Evolutionary conservation across 2,113 vertebrate species (phyloP).

Genomic region (Cyphomyrus discorhynchus): DNA sequence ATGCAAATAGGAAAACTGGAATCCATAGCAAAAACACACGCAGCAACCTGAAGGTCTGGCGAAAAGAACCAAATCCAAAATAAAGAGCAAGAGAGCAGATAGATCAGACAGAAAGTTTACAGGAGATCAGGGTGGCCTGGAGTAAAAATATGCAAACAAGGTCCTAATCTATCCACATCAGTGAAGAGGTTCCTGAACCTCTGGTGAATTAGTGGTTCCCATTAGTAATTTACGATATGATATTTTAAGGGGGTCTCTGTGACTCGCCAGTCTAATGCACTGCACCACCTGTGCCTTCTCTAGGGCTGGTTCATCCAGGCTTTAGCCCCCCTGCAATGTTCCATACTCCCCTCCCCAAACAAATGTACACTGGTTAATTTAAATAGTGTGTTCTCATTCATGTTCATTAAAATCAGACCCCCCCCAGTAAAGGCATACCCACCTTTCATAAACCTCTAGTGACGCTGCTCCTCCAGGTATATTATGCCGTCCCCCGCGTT

Average conservation of each 20-base stretch:
- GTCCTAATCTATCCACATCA: background rate
- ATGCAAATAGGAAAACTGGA: background rate
- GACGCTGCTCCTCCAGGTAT: background rate
- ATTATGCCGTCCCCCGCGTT: too few species aligned
- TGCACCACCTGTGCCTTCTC: background rate
- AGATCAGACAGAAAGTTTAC: background rate
- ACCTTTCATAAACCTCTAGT: background rate
- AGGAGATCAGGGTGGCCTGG: background rate
- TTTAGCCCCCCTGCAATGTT: background rate
- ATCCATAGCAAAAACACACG: background rate
- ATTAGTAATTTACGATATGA: background rate
- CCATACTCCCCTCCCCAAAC: background rate
- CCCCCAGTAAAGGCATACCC: background rate
- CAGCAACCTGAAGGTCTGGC: background rate
- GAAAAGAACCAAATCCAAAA: background rate
- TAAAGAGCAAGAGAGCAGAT: background rate
- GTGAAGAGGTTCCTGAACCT: background rate
- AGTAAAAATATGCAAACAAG: background rate
- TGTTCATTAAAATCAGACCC: too few species aligned
- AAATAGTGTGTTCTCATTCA: background rate
- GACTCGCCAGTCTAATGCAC: background rate
- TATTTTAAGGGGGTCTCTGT: background rate
- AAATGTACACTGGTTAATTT: background rate
- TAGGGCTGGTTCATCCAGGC: background rate
- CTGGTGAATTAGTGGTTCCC: background rate